Percentiles rank a stretch among this genome's conserved stretches.
phyloP scores from a whole-genome alignment of 2,888 invertebrate genomes.

The Phaedon cochleariae region DNA sequence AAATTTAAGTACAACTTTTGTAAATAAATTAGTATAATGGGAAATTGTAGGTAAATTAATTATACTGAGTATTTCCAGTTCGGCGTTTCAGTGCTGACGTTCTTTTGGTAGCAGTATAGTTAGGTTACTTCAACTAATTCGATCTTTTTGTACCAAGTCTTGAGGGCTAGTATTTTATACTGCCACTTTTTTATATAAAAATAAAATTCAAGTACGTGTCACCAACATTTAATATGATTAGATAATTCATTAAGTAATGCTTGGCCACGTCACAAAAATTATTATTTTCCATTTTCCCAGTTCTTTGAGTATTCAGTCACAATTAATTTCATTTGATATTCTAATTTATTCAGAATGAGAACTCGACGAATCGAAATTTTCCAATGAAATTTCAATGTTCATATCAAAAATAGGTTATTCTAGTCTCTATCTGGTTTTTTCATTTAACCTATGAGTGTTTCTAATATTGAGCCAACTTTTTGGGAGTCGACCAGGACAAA shows the following conservation, averaged over 20 bases:
- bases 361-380: no score
- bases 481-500: no score
- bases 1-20: slow-evolving; percentile 52
- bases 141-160: slow-evolving; percentile 27
- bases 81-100: slow-evolving; percentile 24
- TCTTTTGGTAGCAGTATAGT: slow-evolving; percentile 27
- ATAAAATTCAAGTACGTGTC: slow-evolving; percentile 30
- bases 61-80: slow-evolving; percentile 45
- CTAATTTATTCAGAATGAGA: neutral
- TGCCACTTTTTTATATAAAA: slow-evolving; percentile 31
- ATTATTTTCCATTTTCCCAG: neutral
- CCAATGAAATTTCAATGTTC: neutral
- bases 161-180: slow-evolving; percentile 38
- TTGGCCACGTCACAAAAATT: neutral
- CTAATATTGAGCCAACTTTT: no score
- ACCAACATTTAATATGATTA: slow-evolving; percentile 31
- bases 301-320: no score
- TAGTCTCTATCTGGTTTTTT: neutral
- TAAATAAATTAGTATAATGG: slow-evolving; percentile 46
- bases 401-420: neutral
- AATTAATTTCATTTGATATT: no score
- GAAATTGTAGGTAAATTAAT: slow-evolving; percentile 46
- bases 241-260: slow-evolving; percentile 15
- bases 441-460: neutral
- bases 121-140: slow-evolving; percentile 26